These are phyloP conservation scores for Meloidogyne floridensis DNA, from an alignment of 1,140 invertebrate species.

Conservation along the genomic window DNA sequence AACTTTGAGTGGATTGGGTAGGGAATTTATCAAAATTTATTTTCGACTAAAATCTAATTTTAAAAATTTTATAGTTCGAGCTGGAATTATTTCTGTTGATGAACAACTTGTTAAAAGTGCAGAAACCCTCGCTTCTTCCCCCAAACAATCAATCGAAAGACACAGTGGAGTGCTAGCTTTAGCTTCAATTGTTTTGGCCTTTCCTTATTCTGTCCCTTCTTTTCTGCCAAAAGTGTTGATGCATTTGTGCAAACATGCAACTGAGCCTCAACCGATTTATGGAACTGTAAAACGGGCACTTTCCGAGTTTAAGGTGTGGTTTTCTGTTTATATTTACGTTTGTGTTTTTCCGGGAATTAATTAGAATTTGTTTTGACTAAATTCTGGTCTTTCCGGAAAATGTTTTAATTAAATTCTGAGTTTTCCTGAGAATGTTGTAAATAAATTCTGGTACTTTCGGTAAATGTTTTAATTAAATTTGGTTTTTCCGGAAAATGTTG, in stretches of 20 bases:
- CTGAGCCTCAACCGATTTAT: constrained; percentile 85
- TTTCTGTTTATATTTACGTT: constrained; percentile 68
- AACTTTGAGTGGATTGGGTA: constrained; percentile 77
- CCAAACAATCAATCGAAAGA: constrained; percentile 67
- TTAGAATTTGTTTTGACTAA: too few relatives aligned
- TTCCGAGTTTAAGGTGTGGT: constrained; percentile 77
- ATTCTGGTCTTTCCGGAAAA: too few relatives aligned
- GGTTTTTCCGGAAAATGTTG: too few relatives aligned
- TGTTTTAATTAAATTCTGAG: too few relatives aligned
- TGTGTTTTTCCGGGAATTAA: constrained; percentile 66
- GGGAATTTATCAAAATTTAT: too few relatives aligned
- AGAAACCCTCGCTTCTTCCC: constrained; percentile 39
- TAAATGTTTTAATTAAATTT: too few relatives aligned
- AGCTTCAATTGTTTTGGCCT: constrained; percentile 77
- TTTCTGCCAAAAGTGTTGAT: constrained; percentile 81
- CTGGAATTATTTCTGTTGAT: constrained; percentile 5
- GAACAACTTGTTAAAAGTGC: constrained; percentile 66
- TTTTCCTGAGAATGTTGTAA: too few relatives aligned
- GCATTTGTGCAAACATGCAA: constrained; percentile 75
- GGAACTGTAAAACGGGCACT: constrained; percentile 82
- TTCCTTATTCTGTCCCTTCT: constrained; percentile 85
- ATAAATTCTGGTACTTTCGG: too few relatives aligned
- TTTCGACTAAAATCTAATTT: too few relatives aligned
- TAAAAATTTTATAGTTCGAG: neutral
- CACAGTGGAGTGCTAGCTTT: constrained; percentile 85